These are phyloP conservation scores for Epinephelus malabaricus DNA, from an alignment of 2,797 vertebrate genomes.

Conservation along the genomic window DNA sequence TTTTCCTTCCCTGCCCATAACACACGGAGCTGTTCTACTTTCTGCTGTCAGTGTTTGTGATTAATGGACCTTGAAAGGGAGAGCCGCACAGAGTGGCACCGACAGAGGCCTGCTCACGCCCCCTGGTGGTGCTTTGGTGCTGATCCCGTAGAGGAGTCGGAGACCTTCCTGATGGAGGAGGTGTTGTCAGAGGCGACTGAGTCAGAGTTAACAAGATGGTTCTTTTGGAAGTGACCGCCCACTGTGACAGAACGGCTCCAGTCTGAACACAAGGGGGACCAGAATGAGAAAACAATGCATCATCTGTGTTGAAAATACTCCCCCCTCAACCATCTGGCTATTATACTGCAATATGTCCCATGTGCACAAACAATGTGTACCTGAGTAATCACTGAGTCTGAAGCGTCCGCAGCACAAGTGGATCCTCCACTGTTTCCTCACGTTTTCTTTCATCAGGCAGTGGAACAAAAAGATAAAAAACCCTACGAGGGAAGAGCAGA, in stretches of 20 bases:
- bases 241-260: conserved; percentile 80
- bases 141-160: conserved; percentile 54
- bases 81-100: background rate
- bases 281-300: conserved; percentile 14
- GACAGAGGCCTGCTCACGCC: conserved; percentile 33
- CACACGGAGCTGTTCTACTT: background rate
- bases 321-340: background rate
- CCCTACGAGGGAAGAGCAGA: conserved; percentile 76
- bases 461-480: conserved; percentile 94
- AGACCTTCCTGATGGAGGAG: conserved; percentile 80
- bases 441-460: conserved; percentile 93
- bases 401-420: conserved; percentile 88
- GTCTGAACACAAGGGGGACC: conserved; percentile 79
- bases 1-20: background rate
- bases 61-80: background rate
- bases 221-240: conserved; percentile 62
- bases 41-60: background rate
- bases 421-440: conserved; percentile 88
- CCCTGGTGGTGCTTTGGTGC: conserved; percentile 45
- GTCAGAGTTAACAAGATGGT: conserved; percentile 67
- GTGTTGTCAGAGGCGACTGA: conserved; percentile 77
- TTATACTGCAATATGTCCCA: background rate
- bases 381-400: conserved; percentile 79
- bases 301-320: background rate
- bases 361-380: conserved; percentile 71